phyloP scores from a whole-genome alignment of 2,888 invertebrate species.

The Nemoura dubitans region DNA sequence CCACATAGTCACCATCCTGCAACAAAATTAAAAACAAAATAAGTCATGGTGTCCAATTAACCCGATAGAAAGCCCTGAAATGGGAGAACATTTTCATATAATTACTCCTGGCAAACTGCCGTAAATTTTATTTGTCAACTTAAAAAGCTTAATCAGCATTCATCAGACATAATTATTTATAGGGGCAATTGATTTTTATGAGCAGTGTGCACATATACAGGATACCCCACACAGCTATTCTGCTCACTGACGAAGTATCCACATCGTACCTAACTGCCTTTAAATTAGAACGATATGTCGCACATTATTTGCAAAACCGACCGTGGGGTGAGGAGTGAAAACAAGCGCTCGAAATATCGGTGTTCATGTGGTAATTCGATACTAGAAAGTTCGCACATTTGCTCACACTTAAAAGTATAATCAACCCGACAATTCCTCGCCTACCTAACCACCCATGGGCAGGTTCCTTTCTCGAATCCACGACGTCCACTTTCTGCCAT shows the following conservation, averaged over 20 bases:
- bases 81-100: not conserved
- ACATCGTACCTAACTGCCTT: not conserved
- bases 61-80: too few species aligned
- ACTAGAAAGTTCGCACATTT: not conserved
- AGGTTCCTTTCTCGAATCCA: not conserved
- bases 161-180: not conserved
- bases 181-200: conserved; percentile 16
- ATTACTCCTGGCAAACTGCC: not conserved
- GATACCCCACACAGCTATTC: not conserved
- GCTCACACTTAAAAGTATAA: not conserved
- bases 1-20: conserved; percentile 60
- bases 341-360: not conserved
- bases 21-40: conserved; percentile 55
- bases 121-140: not conserved
- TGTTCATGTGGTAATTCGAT: not conserved
- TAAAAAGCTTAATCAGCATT: not conserved
- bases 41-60: conserved; percentile 47
- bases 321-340: not conserved
- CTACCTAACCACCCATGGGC: not conserved
- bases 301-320: not conserved
- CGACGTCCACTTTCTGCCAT: not conserved
- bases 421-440: too few species aligned
- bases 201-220: not conserved
- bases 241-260: not conserved
- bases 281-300: not conserved